Percentiles rank a stretch among this genome's conserved stretches.
Conservation (phyloP, 1,140 invertebrate species). For the Spodoptera frugiperda region DNA sequence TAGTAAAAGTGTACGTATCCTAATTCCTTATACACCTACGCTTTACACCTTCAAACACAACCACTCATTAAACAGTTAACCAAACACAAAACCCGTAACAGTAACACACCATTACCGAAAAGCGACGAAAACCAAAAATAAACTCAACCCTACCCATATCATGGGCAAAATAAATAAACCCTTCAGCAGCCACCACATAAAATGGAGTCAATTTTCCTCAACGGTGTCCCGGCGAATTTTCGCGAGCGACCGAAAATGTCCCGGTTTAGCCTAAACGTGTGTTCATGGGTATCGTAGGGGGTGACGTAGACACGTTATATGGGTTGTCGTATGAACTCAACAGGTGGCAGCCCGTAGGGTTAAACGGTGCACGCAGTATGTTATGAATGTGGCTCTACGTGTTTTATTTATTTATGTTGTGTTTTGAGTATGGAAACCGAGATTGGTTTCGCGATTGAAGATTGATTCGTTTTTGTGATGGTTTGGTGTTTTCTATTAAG, state of each 20-base stretch:
- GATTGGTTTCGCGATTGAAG: neutral
- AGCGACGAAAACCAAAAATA: slow-evolving; percentile 39
- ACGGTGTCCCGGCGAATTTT: slow-evolving; percentile 65
- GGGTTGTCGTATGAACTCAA: slow-evolving; percentile 79
- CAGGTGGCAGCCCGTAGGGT: slow-evolving; percentile 83
- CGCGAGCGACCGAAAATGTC: slow-evolving; percentile 63
- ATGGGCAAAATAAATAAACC: slow-evolving; percentile 70
- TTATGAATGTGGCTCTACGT: slow-evolving; percentile 62
- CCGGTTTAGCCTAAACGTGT: slow-evolving; percentile 58
- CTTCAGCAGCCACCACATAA: slow-evolving; percentile 63
- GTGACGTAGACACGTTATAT: slow-evolving; percentile 71
- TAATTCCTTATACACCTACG: no score
- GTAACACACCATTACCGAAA: slow-evolving; percentile 1
- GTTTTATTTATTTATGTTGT: slow-evolving; percentile 1
- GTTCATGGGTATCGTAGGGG: slow-evolving; percentile 60
- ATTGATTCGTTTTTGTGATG: slow-evolving; percentile 11
- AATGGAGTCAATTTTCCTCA: slow-evolving; percentile 78
- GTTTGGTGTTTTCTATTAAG: no score
- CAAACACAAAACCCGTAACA: neutral
- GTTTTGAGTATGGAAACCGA: neutral
- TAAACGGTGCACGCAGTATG: slow-evolving; percentile 66
- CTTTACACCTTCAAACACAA: neutral
- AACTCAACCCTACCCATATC: slow-evolving; percentile 66
- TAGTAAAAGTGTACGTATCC: no score
- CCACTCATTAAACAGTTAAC: neutral